Evolutionary conservation across 2,113 vertebrate genomes (phyloP).

Genomic region (Lota lota): DNA sequence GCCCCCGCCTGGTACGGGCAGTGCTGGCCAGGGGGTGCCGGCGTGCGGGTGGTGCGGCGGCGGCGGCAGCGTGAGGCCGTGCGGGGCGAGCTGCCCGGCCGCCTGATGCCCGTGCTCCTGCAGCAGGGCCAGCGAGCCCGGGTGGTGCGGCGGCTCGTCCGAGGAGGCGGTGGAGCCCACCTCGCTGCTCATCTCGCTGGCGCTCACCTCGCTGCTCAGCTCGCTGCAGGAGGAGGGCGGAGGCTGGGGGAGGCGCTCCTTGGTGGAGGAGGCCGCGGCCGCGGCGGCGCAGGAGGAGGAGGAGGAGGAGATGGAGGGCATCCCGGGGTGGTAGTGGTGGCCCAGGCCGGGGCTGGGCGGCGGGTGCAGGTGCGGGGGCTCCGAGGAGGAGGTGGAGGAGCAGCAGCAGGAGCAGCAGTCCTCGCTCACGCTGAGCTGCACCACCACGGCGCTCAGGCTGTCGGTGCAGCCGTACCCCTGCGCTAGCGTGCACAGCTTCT

Average conservation of each 20-base stretch:
- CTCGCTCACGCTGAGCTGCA: slow-evolving; percentile 91
- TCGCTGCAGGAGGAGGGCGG: slow-evolving; percentile 89
- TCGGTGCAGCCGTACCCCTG: slow-evolving; percentile 95
- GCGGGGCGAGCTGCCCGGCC: slow-evolving; percentile 9
- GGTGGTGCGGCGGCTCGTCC: slow-evolving; percentile 81
- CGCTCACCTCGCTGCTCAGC: slow-evolving; percentile 97
- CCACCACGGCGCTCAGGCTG: slow-evolving; percentile 91
- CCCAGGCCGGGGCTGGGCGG: slow-evolving; percentile 81
- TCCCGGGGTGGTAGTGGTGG: slow-evolving; percentile 34
- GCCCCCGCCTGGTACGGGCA: slow-evolving; percentile 46
- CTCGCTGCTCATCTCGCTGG: slow-evolving; percentile 98
- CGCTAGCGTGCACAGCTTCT: slow-evolving; percentile 94
- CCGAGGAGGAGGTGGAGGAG: slow-evolving; percentile 32
- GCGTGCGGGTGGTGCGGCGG: slow-evolving; percentile 57
- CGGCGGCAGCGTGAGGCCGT: slow-evolving; percentile 7
- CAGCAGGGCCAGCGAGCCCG: slow-evolving; percentile 62
- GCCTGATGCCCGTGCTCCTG: slow-evolving; percentile 60
- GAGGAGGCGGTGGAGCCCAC: slow-evolving; percentile 96
- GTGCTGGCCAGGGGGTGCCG: slow-evolving; percentile 56
- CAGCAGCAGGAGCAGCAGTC: slow-evolving; percentile 96
- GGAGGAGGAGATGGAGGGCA: slow-evolving; percentile 11
- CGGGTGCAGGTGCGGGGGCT: slow-evolving; percentile 58
- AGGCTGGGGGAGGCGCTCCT: slow-evolving; percentile 71
- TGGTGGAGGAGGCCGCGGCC: slow-evolving; percentile 68
- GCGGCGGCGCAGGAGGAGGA: slow-evolving; percentile 9